phyloP scores from a whole-genome alignment of 2,888 invertebrate genomes.

The Brenthis ino region DNA sequence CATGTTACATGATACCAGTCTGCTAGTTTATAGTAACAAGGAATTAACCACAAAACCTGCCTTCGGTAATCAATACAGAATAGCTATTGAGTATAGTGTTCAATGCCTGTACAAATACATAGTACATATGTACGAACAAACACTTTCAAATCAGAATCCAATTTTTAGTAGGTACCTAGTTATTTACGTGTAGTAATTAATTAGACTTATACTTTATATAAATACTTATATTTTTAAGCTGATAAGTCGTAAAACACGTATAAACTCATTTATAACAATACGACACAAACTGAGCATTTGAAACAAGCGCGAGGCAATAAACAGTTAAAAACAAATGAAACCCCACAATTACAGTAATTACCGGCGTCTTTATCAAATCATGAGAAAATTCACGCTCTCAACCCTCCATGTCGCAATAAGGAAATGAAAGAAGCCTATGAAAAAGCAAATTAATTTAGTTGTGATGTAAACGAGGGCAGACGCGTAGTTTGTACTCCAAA shows the following conservation, averaged over 20 bases:
- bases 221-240: not conserved
- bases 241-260: constrained; percentile 21
- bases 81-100: constrained; percentile 4
- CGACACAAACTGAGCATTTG: constrained; percentile 55
- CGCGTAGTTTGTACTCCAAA: constrained; percentile 66
- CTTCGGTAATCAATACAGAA: constrained; percentile 42
- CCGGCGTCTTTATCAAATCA: constrained; percentile 76
- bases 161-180: too few relatives aligned
- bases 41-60: constrained; percentile 41
- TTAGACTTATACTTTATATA: not conserved
- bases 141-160: not conserved
- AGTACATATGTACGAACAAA: not conserved
- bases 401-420: constrained; percentile 72
- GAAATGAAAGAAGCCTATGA: constrained; percentile 78
- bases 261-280: constrained; percentile 13
- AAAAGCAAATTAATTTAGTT: constrained; percentile 80
- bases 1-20: constrained; percentile 41
- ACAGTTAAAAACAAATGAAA: constrained; percentile 76
- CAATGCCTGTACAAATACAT: not conserved
- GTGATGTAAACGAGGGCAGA: constrained; percentile 79
- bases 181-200: too few relatives aligned
- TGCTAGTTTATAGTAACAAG: constrained; percentile 46
- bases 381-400: constrained; percentile 77
- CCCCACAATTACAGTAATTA: constrained; percentile 78
- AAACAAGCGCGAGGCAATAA: constrained; percentile 65